Base-by-base conservation (phyloP, 2,797 vertebrate genomes). In the Cryptoblepharus egeriae region DNA sequence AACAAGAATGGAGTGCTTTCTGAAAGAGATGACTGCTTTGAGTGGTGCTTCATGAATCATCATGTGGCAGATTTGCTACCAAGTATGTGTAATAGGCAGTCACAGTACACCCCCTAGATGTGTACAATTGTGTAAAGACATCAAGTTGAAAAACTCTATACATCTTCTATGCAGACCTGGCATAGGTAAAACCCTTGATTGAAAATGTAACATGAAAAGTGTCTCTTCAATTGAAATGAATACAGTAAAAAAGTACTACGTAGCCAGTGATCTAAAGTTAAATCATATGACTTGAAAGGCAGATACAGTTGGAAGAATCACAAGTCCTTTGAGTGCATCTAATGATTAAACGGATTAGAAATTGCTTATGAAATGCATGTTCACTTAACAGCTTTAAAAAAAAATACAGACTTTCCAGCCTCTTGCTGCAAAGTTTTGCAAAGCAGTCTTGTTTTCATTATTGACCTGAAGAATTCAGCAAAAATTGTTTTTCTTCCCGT, bases 251-350 rank as follows among this genome's bases (percentile, higher is more conserved):
- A n/a, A n/a, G n/a, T n/a, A n/a, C n/a, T 83, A 22, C 89, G 35
- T 89, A 87, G 84, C 89, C 87, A 92, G 87, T 91, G 83, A 86
- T 92, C 72, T 88, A 83, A 91, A 55, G 22, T 79, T 93, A 89
- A 73, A 49, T 88, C 81, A 87, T 90, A 86, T 89, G 91, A 82
- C 79, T 80, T 87, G 16, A 92, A 93, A 94, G 92, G 89, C 92
- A 94, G 94, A 95, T 90, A 89, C 35, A 87, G 71, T 89, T 80
- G 73, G 68, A 85, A 65, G 87, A 77, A 32, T 88, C 84, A 87
- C 89, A 93, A 95, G 93, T 95, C 94, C 95, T 96, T 95, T 95
- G 94, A 96, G 95, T 95, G 0, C 93, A 96, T 94, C 94, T 95
- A 83, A 89, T 91, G 92, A 94, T 78, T 91, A 85, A 92, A 88